phyloP scores from a whole-genome alignment of 2,113 vertebrate species.

The Rana temporaria region DNA sequence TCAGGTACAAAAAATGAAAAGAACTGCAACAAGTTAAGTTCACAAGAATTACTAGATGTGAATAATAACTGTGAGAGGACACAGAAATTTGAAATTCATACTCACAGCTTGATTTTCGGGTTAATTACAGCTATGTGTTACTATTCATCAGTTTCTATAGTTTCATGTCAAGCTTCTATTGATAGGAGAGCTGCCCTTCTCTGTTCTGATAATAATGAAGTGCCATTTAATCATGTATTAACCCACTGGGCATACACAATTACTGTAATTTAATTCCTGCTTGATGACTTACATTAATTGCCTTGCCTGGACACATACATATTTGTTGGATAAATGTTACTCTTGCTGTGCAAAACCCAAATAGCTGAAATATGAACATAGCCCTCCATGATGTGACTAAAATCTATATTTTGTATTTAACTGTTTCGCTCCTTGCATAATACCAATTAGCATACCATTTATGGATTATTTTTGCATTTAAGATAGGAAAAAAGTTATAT shows the following conservation, averaged over 20 bases:
- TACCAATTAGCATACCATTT: too few relatives aligned
- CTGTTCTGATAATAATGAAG: conserved; percentile 11
- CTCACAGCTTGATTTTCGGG: conserved; percentile 6
- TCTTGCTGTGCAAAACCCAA: background rate
- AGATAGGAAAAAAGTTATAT: too few relatives aligned
- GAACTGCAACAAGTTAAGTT: too few relatives aligned
- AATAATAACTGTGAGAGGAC: background rate
- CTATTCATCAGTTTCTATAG: conserved; percentile 23
- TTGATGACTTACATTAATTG: background rate
- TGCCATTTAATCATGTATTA: conserved; percentile 20
- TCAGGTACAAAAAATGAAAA: too few relatives aligned
- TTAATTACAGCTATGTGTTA: conserved; percentile 38
- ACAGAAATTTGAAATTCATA: background rate
- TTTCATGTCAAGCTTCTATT: background rate
- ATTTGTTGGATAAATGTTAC: conserved; percentile 3
- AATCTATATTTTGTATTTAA: background rate
- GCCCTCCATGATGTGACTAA: background rate
- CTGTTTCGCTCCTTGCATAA: too few relatives aligned
- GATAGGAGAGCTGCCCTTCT: conserved; percentile 9
- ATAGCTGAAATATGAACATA: background rate
- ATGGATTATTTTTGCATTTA: too few relatives aligned
- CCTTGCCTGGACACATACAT: background rate
- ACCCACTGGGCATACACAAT: conserved; percentile 3
- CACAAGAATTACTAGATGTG: background rate
- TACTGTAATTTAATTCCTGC: conserved; percentile 22